Conservation (phyloP, 1,140 invertebrate species). For the Thaumatotibia leucotreta region DNA sequence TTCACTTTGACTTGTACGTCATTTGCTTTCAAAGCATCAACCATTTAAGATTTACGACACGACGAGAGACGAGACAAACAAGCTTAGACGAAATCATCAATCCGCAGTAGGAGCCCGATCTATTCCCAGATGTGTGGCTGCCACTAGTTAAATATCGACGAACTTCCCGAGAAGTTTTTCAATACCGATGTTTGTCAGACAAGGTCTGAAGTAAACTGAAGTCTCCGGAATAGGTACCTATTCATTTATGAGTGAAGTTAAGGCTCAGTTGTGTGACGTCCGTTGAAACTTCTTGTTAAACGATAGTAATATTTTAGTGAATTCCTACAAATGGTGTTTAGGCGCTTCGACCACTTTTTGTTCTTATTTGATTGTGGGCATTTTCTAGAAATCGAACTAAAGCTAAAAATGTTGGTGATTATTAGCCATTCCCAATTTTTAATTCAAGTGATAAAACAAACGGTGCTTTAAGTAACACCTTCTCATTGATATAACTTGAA, state of each 20-base stretch:
- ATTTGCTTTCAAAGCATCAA: slow-evolving; percentile 10
- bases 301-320: too few species aligned
- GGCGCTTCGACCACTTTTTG: too few species aligned
- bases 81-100: slow-evolving; percentile 31
- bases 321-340: too few species aligned
- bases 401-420: too few species aligned
- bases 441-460: too few species aligned
- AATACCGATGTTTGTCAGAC: slow-evolving; percentile 46
- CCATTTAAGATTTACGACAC: slow-evolving; percentile 3
- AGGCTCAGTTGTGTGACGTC: not conserved
- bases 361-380: too few species aligned
- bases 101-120: slow-evolving; percentile 21
- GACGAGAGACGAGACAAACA: slow-evolving; percentile 4
- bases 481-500: too few species aligned
- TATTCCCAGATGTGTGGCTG: slow-evolving; percentile 18
- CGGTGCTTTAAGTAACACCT: too few species aligned
- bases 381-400: too few species aligned
- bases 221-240: slow-evolving; percentile 1
- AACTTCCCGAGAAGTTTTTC: slow-evolving; percentile 46
- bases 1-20: not conserved
- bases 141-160: slow-evolving; percentile 46
- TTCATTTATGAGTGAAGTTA: slow-evolving; percentile 24
- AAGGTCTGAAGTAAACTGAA: slow-evolving; percentile 7
- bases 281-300: too few species aligned
- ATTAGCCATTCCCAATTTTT: too few species aligned